A percentile compares a stretch with the other conserved stretches of the same genome.
phyloP scores from a whole-genome alignment of 2,113 vertebrate species.

The Calyptomena viridis region DNA sequence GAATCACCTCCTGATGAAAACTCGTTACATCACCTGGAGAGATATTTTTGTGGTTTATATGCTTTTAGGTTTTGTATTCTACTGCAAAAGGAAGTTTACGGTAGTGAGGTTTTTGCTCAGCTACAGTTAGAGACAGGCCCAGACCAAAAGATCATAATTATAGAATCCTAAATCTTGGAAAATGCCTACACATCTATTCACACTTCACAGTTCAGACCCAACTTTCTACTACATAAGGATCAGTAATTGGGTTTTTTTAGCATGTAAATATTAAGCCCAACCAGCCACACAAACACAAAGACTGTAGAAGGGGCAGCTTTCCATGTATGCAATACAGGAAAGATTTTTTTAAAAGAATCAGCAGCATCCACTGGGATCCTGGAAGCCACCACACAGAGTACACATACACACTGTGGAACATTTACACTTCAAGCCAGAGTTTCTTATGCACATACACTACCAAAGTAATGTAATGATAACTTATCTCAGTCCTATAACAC shows the following conservation, averaged over 20 bases:
- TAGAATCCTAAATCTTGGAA: background rate
- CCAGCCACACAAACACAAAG: background rate
- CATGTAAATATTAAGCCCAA: background rate
- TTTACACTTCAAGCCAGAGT: background rate
- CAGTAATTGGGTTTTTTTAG: background rate
- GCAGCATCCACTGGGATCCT: background rate
- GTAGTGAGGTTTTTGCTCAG: background rate
- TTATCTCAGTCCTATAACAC: background rate
- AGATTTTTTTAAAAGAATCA: background rate
- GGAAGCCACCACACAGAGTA: background rate
- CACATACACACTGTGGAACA: background rate
- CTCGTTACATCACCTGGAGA: background rate
- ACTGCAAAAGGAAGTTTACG: background rate
- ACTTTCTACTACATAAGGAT: background rate
- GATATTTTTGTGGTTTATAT: background rate
- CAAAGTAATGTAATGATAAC: background rate
- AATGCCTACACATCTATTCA: background rate
- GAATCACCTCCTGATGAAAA: background rate
- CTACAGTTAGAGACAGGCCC: background rate
- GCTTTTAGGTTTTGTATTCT: background rate
- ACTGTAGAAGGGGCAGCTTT: background rate
- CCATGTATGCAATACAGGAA: background rate
- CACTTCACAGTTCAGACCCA: background rate
- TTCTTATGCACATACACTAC: background rate
- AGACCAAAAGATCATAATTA: background rate